These are phyloP conservation scores for Cirrhinus mrigala DNA, from an alignment of 2,797 vertebrate genomes.

Conservation along the genomic window DNA sequence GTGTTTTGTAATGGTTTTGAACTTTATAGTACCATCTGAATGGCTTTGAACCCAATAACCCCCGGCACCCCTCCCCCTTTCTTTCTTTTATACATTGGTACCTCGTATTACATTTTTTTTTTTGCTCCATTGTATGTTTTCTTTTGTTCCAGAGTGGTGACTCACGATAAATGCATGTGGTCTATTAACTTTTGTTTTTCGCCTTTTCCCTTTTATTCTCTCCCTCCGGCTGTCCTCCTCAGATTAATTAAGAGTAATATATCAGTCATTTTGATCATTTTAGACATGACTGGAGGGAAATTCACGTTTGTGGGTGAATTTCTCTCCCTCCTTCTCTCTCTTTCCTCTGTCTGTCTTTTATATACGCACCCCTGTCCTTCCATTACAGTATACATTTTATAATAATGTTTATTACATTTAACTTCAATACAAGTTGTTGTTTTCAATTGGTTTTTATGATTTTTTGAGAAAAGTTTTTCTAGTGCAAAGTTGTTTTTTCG, in stretches of 20 bases:
- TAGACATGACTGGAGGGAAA: constrained; percentile 26
- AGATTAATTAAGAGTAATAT: constrained; percentile 37
- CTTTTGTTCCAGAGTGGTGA: constrained; percentile 36
- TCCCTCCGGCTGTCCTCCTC: not conserved
- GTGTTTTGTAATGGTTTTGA: constrained; percentile 24
- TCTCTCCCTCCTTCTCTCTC: not conserved
- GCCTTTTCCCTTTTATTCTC: not conserved
- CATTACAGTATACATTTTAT: not conserved
- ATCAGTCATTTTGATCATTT: constrained; percentile 25
- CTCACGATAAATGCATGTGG: constrained; percentile 36
- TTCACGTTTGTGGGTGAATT: constrained; percentile 18
- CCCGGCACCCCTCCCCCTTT: not conserved
- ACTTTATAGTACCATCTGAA: not conserved
- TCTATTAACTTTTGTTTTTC: constrained; percentile 10
- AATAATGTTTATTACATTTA: not conserved
- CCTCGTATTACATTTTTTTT: not conserved
- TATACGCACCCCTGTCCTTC: not conserved
- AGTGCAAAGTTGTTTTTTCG: not conserved
- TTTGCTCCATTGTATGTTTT: not conserved
- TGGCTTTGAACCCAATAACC: constrained; percentile 26
- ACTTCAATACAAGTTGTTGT: not conserved
- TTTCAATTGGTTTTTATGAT: not conserved
- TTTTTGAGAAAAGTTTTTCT: not conserved
- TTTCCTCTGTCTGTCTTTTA: not conserved
- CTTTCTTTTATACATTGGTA: constrained; percentile 5